Evolutionary conservation across 2,113 vertebrate genomes (phyloP).

Genomic region (Rhinolophus sinicus): DNA sequence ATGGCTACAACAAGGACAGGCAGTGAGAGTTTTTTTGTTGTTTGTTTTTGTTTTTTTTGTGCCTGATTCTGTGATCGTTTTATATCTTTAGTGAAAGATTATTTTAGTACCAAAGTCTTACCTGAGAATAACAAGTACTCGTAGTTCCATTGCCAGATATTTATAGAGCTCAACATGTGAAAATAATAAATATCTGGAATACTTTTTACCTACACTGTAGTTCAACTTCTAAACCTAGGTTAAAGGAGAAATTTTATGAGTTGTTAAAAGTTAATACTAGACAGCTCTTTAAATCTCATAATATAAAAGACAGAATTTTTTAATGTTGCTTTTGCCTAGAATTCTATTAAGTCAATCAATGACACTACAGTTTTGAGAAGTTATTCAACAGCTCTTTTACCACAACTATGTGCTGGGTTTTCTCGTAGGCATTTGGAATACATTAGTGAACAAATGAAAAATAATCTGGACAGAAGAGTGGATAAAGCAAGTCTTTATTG

Average conservation of each 20-base stretch:
- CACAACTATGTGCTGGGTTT: not conserved
- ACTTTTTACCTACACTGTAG: not conserved
- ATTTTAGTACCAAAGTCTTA: constrained; percentile 34
- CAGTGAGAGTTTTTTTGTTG: not conserved
- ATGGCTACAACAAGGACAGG: not conserved
- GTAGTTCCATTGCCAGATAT: not conserved
- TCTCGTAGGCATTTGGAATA: not conserved
- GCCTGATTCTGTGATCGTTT: constrained; percentile 29
- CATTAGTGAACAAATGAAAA: not conserved
- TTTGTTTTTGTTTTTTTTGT: not conserved
- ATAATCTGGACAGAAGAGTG: not conserved
- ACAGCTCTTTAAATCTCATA: not conserved
- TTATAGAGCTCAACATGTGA: not conserved
- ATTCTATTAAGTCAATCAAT: not conserved
- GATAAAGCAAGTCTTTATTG: not conserved
- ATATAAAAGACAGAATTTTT: not conserved
- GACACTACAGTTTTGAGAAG: not conserved
- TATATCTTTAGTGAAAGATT: constrained; percentile 7
- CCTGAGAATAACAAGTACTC: constrained; percentile 8
- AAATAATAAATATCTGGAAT: not conserved
- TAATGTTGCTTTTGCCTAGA: not conserved
- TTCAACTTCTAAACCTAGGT: not conserved
- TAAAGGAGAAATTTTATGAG: constrained; percentile 32
- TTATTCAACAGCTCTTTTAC: not conserved
- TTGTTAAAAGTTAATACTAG: not conserved